phyloP scores from a whole-genome alignment of 64 coral and sea anemone genomes.

The Hydrozoanthus tunicans region DNA sequence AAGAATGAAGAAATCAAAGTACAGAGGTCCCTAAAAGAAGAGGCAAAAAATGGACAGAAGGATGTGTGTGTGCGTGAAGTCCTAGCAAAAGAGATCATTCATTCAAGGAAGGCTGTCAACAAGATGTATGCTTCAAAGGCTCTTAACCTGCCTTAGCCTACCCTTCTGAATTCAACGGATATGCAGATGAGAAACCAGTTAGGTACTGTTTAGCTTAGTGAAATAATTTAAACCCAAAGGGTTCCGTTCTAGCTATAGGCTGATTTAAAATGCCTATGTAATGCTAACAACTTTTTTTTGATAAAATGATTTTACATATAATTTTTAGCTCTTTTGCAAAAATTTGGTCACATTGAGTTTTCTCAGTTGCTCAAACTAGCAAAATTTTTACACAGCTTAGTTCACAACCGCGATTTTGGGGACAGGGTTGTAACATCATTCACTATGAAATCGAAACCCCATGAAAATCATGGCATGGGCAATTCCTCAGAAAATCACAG shows the following conservation, averaged over 20 bases:
- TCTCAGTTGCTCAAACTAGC: neutral
- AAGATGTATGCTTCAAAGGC: neutral
- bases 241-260: no score
- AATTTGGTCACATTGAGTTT: no score
- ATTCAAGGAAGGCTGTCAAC: neutral
- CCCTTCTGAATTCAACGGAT: slow-evolving; percentile 22
- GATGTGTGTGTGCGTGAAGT: neutral
- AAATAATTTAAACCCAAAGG: slow-evolving; percentile 6
- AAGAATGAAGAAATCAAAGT: slow-evolving; percentile 1
- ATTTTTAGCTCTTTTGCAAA: no score
- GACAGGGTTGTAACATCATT: slow-evolving; percentile 12
- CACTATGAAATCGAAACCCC: slow-evolving; percentile 8
- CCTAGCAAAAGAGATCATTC: no score
- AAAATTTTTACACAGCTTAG: neutral
- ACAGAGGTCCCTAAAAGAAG: slow-evolving; percentile 41
- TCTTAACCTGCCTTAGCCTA: neutral
- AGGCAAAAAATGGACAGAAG: neutral
- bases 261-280: slow-evolving; percentile 10
- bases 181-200: slow-evolving; percentile 37
- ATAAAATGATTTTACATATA: no score
- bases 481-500: slow-evolving; percentile 7
- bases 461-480: neutral
- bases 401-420: neutral
- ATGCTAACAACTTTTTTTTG: neutral
- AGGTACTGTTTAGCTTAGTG: slow-evolving; percentile 47